These are phyloP conservation scores for Atrina japonica DNA, from an alignment of 2,888 invertebrate species.

Conservation along the genomic window DNA sequence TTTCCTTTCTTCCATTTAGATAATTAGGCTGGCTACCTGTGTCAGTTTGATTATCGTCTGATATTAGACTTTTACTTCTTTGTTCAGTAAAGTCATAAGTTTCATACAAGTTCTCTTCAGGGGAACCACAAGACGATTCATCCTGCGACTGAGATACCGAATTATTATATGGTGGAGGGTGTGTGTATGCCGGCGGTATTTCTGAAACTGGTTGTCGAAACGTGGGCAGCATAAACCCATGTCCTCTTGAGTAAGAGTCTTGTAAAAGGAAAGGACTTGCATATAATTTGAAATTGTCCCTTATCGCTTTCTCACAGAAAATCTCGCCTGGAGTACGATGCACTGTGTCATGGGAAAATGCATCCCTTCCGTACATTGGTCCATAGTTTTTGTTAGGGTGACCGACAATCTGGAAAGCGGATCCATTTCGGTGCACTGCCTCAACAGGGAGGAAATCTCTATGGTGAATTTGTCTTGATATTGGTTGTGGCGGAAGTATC, in stretches of 20 bases:
- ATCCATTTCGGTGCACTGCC: slow-evolving; percentile 54
- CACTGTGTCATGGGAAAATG: slow-evolving; percentile 10
- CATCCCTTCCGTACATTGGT: slow-evolving; percentile 14
- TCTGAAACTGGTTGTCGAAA: slow-evolving; percentile 10
- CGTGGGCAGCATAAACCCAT: not conserved
- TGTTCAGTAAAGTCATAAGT: slow-evolving; percentile 41
- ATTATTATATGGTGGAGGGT: slow-evolving; percentile 64
- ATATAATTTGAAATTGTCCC: slow-evolving; percentile 57
- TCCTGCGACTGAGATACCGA: slow-evolving; percentile 54
- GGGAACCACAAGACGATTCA: slow-evolving; percentile 19
- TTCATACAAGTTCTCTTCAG: slow-evolving; percentile 44
- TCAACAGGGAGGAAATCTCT: slow-evolving; percentile 47
- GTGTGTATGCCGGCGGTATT: slow-evolving; percentile 64
- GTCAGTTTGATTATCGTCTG: not conserved
- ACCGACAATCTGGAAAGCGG: slow-evolving; percentile 60
- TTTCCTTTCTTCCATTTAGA: not conserved
- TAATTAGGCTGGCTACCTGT: not conserved
- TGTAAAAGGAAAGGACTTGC: slow-evolving; percentile 43
- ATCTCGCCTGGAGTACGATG: slow-evolving; percentile 32
- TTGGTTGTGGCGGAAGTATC: slow-evolving; percentile 53
- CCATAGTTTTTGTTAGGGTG: slow-evolving; percentile 12
- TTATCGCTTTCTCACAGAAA: slow-evolving; percentile 48
- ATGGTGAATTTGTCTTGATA: slow-evolving; percentile 42
- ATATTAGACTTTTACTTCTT: not conserved
- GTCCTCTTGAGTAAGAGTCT: too few species aligned